Evolutionary conservation across 2,113 vertebrate genomes (phyloP).

Genomic region (Toxostoma redivivum): DNA sequence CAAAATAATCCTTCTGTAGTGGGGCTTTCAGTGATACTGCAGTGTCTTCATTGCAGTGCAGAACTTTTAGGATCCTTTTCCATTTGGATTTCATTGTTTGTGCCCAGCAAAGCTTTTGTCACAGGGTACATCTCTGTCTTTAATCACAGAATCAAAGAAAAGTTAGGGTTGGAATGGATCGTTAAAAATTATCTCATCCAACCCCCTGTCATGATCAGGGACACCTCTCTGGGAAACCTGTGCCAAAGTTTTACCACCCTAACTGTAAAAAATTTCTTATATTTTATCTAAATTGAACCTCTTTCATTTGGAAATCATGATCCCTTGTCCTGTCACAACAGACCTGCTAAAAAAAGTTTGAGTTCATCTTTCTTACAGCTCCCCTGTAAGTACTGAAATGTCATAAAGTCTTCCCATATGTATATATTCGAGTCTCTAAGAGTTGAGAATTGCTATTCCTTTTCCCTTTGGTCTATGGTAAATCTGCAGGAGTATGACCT

Average conservation of each 20-base stretch:
- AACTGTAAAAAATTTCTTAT: background rate
- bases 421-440: background rate
- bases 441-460: background rate
- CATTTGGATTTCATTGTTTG: background rate
- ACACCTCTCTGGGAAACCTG: background rate
- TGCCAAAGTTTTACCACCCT: background rate
- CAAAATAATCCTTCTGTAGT: rapidly evolving
- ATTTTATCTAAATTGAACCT: background rate
- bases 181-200: background rate
- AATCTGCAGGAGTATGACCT: background rate
- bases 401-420: too few species aligned
- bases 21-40: background rate
- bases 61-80: background rate
- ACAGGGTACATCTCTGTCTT: background rate
- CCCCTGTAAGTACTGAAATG: background rate
- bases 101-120: background rate
- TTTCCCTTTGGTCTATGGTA: background rate
- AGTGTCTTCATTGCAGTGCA: background rate
- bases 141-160: background rate
- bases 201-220: too few species aligned
- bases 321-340: background rate
- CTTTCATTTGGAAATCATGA: background rate
- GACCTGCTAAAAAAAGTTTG: background rate
- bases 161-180: background rate
- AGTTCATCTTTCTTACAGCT: background rate